Percentiles rank a stretch among this genome's conserved stretches.
These are phyloP conservation scores for Notamacropus eugenii DNA, from an alignment of 2,797 vertebrate genomes.

Conservation along the genomic window DNA sequence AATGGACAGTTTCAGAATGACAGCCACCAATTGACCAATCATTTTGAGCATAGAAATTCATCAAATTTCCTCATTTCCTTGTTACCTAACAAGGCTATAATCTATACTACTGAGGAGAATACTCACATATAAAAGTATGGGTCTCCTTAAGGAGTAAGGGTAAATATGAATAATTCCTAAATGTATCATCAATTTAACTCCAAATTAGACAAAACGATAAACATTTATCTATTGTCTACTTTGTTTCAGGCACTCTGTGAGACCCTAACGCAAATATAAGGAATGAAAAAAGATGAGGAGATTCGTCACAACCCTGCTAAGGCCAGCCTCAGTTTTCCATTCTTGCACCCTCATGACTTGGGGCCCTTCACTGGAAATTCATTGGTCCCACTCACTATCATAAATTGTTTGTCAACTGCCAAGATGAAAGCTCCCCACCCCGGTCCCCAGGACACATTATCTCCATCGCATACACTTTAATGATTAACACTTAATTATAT, in stretches of 20 bases:
- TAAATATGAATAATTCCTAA: neutral
- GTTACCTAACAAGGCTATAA: neutral
- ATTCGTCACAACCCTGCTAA: neutral
- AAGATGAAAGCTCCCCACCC: constrained; percentile 12
- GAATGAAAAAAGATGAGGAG: neutral
- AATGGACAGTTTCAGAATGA: neutral
- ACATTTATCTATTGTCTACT: neutral
- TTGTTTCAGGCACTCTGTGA: neutral
- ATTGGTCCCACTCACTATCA: constrained; percentile 43
- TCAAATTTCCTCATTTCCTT: neutral
- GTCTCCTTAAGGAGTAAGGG: neutral
- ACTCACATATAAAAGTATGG: neutral
- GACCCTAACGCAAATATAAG: neutral
- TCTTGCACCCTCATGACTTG: neutral
- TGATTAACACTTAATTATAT: constrained; percentile 69
- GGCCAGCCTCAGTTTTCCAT: neutral
- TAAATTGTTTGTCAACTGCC: constrained; percentile 23
- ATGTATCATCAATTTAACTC: neutral
- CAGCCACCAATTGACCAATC: neutral
- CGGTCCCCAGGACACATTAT: constrained; percentile 53
- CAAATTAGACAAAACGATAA: neutral
- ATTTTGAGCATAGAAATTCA: neutral
- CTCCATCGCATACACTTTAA: constrained; percentile 54
- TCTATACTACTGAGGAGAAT: neutral
- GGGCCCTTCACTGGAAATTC: neutral